Conservation (phyloP, 1,140 invertebrate species). For the Nautilus pompilius region DNA sequence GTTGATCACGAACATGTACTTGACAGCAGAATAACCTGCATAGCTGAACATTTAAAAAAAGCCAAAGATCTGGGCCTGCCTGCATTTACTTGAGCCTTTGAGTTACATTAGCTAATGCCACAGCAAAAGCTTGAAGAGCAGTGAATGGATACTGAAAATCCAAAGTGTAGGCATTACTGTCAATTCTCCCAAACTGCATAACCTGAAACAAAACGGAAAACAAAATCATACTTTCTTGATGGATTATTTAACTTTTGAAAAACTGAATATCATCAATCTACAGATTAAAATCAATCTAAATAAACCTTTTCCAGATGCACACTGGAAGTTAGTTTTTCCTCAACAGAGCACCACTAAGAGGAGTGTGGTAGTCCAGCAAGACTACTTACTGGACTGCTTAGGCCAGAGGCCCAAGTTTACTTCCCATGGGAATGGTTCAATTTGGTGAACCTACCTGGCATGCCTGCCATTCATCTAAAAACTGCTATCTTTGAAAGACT, state of each 20-base stretch:
- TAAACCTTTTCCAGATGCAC: no score
- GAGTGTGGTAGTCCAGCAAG: no score
- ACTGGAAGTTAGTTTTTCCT: no score
- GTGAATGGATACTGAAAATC: constrained; percentile 99
- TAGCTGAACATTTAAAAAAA: constrained; percentile 3
- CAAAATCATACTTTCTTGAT: neutral
- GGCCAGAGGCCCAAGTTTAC: no score
- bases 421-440: no score
- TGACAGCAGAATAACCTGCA: neutral
- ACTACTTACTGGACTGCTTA: no score
- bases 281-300: no score
- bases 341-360: no score
- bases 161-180: constrained; percentile 96
- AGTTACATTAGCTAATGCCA: constrained; percentile 96
- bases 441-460: no score
- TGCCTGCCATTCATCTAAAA: no score
- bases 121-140: constrained; percentile 95
- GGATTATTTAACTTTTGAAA: neutral
- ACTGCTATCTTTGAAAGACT: no score
- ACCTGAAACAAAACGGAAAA: constrained; percentile 65
- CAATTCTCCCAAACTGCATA: constrained; percentile 98
- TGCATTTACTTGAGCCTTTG: constrained; percentile 87
- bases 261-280: no score
- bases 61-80: neutral
- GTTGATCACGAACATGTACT: neutral